Conservation (phyloP, 2,888 invertebrate species). For the Sympetrum striolatum region DNA sequence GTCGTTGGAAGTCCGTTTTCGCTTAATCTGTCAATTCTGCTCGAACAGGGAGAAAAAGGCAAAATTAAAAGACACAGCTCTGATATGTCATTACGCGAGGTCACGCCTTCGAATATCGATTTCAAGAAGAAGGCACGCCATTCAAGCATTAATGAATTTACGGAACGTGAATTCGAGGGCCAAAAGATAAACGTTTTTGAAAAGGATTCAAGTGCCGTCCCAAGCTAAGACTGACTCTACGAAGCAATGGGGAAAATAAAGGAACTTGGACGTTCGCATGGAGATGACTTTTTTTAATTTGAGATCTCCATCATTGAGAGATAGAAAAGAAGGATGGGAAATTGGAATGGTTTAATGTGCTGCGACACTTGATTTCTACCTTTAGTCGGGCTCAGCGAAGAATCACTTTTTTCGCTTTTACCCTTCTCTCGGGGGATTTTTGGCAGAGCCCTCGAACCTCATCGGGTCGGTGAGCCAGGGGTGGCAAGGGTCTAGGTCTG, state of each 20-base stretch:
- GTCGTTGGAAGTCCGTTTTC: neutral
- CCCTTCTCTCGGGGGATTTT: neutral
- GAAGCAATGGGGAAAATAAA: neutral
- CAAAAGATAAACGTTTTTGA: neutral
- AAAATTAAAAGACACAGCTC: too few species aligned
- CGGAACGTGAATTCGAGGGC: neutral
- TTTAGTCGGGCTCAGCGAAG: neutral
- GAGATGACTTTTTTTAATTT: neutral
- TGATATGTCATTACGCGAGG: too few species aligned
- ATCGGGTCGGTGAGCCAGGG: neutral
- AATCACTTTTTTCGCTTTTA: neutral
- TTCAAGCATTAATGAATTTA: neutral
- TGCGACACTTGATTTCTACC: neutral
- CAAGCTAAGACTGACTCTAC: neutral
- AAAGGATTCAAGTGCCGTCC: neutral
- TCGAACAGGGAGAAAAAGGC: neutral
- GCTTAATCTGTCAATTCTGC: neutral
- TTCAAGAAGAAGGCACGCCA: neutral
- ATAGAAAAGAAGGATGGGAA: neutral
- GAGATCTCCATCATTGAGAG: neutral
- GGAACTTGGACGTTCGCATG: neutral
- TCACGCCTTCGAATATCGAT: too few species aligned
- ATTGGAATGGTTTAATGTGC: neutral
- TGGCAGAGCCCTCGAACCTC: neutral
- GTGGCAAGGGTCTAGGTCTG: neutral